Evolutionary conservation across 2,797 vertebrate species (phyloP).

Genomic region (Heterohyrax brucei): DNA sequence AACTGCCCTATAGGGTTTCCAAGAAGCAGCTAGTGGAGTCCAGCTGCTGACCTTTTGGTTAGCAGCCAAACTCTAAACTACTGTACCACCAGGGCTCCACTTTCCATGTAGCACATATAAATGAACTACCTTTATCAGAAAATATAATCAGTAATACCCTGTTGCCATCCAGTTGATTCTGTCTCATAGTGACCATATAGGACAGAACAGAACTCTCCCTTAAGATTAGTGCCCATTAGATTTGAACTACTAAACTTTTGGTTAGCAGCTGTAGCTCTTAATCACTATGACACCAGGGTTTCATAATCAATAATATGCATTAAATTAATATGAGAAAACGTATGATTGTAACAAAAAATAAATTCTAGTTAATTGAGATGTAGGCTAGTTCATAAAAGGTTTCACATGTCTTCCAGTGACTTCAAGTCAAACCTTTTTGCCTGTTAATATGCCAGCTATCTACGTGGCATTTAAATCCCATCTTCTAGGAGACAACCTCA

Average conservation of each 20-base stretch:
- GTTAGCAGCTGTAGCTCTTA: too few species aligned
- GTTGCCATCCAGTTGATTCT: too few species aligned
- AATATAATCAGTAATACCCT: not conserved
- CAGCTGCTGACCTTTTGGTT: too few species aligned
- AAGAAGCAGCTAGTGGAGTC: too few species aligned
- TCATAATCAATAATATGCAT: not conserved
- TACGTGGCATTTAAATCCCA: slow-evolving; percentile 76
- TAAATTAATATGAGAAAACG: slow-evolving; percentile 42
- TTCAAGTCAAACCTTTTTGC: slow-evolving; percentile 66
- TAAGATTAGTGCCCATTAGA: too few species aligned
- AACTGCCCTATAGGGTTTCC: too few species aligned
- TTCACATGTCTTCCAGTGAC: slow-evolving; percentile 31
- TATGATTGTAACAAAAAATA: not conserved
- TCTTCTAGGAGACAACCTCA: slow-evolving; percentile 54
- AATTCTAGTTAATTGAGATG: slow-evolving; percentile 61
- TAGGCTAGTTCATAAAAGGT: slow-evolving; percentile 12
- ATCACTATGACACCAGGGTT: too few species aligned
- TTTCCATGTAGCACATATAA: not conserved
- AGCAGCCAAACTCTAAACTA: too few species aligned
- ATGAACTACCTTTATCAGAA: slow-evolving; percentile 39
- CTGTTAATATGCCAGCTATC: slow-evolving; percentile 63
- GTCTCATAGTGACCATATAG: too few species aligned
- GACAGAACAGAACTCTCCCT: too few species aligned
- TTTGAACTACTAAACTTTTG: too few species aligned
- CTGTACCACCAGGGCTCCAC: not conserved